A percentile compares a stretch with the other conserved stretches of the same genome.
phyloP scores from a whole-genome alignment of 1,140 invertebrate species.

The Phortica variegata region DNA sequence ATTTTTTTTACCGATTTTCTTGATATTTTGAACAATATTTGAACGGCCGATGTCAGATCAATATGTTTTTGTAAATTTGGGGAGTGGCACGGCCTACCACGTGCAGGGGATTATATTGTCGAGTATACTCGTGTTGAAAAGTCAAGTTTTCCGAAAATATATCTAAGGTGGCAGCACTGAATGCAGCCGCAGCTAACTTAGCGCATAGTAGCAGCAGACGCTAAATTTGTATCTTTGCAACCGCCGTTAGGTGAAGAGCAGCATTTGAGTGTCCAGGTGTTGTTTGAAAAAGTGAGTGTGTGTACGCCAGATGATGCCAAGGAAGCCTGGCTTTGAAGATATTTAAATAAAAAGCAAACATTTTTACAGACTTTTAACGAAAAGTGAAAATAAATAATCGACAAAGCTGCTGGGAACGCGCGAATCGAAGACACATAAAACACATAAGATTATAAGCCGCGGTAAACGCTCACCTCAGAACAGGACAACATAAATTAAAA shows the following conservation, averaged over 20 bases:
- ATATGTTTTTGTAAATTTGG: too few species aligned
- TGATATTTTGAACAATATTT: too few species aligned
- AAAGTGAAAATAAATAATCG: conserved; percentile 3
- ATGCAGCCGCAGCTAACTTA: too few species aligned
- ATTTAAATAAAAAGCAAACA: conserved; percentile 14
- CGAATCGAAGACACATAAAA: neutral
- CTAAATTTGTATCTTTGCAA: conserved; percentile 36
- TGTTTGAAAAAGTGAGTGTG: conserved; percentile 27
- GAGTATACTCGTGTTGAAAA: too few species aligned
- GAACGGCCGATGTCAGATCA: too few species aligned
- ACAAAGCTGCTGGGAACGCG: too few species aligned
- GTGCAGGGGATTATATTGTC: too few species aligned
- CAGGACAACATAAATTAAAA: conserved; percentile 37
- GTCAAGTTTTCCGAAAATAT: too few species aligned
- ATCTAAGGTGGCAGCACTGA: too few species aligned
- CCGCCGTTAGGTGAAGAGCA: conserved; percentile 32
- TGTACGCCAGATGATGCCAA: conserved; percentile 3
- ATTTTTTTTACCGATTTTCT: too few species aligned
- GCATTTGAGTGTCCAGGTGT: conserved; percentile 26
- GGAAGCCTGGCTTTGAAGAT: conserved; percentile 10
- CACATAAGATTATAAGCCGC: conserved; percentile 8
- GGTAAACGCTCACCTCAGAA: conserved; percentile 12
- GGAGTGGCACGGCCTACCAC: too few species aligned
- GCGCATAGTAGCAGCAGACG: too few species aligned
- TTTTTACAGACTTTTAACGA: neutral